Base-by-base conservation (phyloP, 64 coral and sea anemone species). In the Actinia equina region DNA sequence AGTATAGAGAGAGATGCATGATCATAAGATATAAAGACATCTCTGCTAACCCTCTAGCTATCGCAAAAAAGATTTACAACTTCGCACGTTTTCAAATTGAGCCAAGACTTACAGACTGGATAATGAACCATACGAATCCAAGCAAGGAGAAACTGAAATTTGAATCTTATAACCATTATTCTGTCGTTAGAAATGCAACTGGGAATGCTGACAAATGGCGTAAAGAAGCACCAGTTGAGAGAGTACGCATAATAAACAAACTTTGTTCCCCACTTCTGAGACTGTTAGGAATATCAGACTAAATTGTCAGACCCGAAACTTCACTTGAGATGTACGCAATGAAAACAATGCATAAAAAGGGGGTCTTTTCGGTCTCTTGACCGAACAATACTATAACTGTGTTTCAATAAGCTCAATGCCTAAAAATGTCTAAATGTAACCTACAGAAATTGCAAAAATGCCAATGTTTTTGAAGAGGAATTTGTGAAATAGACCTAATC, bases 131-230 rank as follows among this genome's bases (percentile, higher is more conserved):
- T 51, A 91, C 89, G 1, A 91, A 23, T n/a, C 89, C 89, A 17
- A 86, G n/a, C 56, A 42, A 65, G 52, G 10, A 86, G 4, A 19
- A 59, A 45, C 52, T 85, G 37, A 78, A 63, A 11, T 37, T 59
- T 7, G 89, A 17, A 12, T 51, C 85, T 10, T 3, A 86, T 23
- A 59, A 91, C 16, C 69, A 52, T 6, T 91, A 67, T 80, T 91
- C 89, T n/a, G 17, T 59, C 5, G 83, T 91, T 1, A 80, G 89
- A 17, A 91, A 80, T 37, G 70, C 89, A 20, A 80, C 69, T 18
- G 89, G 89, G 44, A 91, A 91, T 86, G 83, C 83, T 23, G 83
- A 91, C 45, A 85, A 86, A 51, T 91, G 89, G 89, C 26, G 84
- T 1, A 57, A 86, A 13, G 83, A 91, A 43, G 26, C 37, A 0